Evolutionary conservation across 2,888 invertebrate genomes (phyloP).

Genomic region (Prosapia bicincta): DNA sequence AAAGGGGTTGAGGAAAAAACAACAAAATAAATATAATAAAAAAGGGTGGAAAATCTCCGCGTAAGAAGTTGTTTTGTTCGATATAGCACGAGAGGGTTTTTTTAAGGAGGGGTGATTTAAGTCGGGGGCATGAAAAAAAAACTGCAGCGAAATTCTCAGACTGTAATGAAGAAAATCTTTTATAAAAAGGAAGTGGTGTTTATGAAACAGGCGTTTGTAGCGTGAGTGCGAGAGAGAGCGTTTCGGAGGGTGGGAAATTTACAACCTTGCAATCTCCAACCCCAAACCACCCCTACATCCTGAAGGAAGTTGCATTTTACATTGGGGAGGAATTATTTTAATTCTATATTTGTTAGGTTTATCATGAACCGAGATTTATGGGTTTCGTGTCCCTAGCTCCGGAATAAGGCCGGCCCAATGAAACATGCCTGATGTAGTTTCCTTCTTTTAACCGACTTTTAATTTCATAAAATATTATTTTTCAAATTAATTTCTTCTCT

Average conservation of each 20-base stretch:
- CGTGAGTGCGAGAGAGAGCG: conserved; percentile 27
- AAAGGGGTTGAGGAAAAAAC: conserved; percentile 6
- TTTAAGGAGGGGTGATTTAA: not conserved
- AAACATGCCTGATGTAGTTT: conserved; percentile 15
- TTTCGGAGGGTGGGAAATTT: conserved; percentile 31
- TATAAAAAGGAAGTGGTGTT: conserved; percentile 32
- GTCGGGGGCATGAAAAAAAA: conserved; percentile 14
- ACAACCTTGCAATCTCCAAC: conserved; percentile 34
- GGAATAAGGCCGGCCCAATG: conserved; percentile 13
- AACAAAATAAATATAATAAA: conserved; percentile 16
- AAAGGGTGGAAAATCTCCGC: conserved; percentile 3
- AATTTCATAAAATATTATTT: conserved; percentile 18
- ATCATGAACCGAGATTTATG: conserved; percentile 31
- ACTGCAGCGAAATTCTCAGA: conserved; percentile 23
- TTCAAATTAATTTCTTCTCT: not conserved
- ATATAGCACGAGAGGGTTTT: not conserved
- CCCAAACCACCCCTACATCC: conserved; percentile 26
- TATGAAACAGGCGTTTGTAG: conserved; percentile 29
- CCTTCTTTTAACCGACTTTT: conserved; percentile 19
- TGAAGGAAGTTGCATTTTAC: conserved; percentile 37
- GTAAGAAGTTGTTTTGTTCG: conserved; percentile 22
- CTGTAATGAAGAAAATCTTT: conserved; percentile 32
- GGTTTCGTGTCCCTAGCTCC: not conserved
- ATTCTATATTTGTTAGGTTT: conserved; percentile 38
- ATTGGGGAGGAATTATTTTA: conserved; percentile 37